Base-by-base conservation (phyloP, 2,113 vertebrate genomes). In the Daubentonia madagascariensis region DNA sequence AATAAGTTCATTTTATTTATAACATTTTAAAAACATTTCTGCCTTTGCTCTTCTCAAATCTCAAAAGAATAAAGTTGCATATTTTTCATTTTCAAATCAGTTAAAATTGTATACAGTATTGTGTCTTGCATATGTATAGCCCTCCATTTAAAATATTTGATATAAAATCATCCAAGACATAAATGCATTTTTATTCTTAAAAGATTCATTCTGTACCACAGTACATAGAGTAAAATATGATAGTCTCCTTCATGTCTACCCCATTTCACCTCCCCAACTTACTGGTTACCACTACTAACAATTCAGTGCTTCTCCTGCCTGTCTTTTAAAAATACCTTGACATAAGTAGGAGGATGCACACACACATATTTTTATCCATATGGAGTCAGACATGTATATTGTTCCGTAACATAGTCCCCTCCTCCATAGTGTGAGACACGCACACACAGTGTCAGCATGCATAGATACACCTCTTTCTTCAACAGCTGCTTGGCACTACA, bases 101-200 rank as follows among this genome's bases (percentile, higher is more conserved):
- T 96, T 81, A 95, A 94, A 73, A 73, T 89, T 89, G 13, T 75
- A 89, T 89, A 85, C 65, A 59, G 22, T 76, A 63, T 40, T n/a
- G 2, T 85, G 61, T 72, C 50, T 89, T 73, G 23, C 6, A 43
- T 5, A 50, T 45, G 68, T 48, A 28, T 63, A 20, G 50, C 32
- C 16, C 59, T 81, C 32, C 20, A 83, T 81, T 85, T 73, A 22
- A 89, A 85, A 97, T 75, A 20, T 37, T 83, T 76, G 32, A 76
- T 84, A 37, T 79, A 32, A 92, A 92, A n/a, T 83, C 48, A 93
- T 86, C 68, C 65, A 72, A 90, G 88, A 88, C 5, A 79, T 2
- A 89, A 84, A 67, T 50, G 17, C 5, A 59, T 73, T 65, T 94
- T 81, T 52, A 65, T 81, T 68, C 37, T 83, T 4, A 37, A 91